Evolutionary conservation across 2,113 vertebrate genomes (phyloP), one percentile per base, ranked within the genome.

Genomic region (Arothron firmamentum): DNA sequence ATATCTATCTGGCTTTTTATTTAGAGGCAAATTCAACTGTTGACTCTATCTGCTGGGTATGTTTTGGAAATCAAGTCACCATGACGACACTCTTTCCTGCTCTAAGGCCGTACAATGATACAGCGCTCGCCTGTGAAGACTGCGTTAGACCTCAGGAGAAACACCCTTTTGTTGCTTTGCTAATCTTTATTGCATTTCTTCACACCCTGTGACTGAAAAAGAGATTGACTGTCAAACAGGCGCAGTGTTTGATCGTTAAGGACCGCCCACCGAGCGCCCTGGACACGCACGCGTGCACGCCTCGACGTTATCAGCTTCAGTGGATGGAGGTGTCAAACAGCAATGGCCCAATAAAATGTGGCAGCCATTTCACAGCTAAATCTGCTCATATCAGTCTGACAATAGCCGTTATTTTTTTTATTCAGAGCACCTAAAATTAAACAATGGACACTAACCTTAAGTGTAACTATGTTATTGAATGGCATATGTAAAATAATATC

Each of bases 101-200:
- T 45, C 21, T 41, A 67, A 59, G 34, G 15, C 60, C 65, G 48
- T 57, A 43, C 68, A 56, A 83, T 83, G 52, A 49, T 56, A 18
- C 56, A 52, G 54, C 62, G 9, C 65, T 74, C 74, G 68, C 55
- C 70, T 63, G 1, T 69, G 65, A 71, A 74, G 23, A 31, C 20
- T 43, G 57, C 67, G 52, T 78, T 66, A 25, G 49, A 65, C 11
- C 34, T 10, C 17, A 17, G 73, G 64, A 14, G 49, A 55, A 62
- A 78, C 52, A 52, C 70, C 57, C 59, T 52, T 45, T 42, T 25
- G 53, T 48, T 57, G 63, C 43, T 51, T 54, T 11, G 7, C 64
- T 67, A 31, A 67, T 50, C 56, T 59, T 68, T 53, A 56, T 43
- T 46, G 46, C 17, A 20, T 52, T 74, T 45, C 53, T 63, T 56